Base-by-base conservation (phyloP, 2,113 vertebrate genomes). In the Sebastes schlegelii region DNA sequence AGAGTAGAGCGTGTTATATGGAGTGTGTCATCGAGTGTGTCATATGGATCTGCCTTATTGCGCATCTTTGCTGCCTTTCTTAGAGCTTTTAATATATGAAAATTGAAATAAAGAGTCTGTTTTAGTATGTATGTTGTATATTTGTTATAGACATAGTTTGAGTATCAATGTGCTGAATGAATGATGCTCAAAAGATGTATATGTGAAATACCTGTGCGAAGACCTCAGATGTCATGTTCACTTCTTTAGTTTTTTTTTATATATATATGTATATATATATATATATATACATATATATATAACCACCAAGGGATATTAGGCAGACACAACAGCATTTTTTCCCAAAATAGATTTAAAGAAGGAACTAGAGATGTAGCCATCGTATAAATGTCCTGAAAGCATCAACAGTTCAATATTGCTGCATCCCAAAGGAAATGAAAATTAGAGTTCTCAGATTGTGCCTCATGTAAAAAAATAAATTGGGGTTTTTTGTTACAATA, bases 21-120 rank as follows among this genome's bases (percentile, higher is more conserved):
- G 80, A 82, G 83, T 85, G 83, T 82, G 82, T 86, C 86, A 80
- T 57, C 43, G 74, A 84, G 74, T 83, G 82, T 92, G 92, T 92
- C 91, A 90, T 91, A 92, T 88, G 90, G 92, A 93, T 93, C 93
- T 94, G 94, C 94, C 94, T 95, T 95, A 95, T 91, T 89, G 86
- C 88, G 87, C 91, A 93, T 95, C 90, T 94, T 89, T 90, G 94
- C 93, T 94, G 94, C 94, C 94, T 95, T 95, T 94, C 86, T 90
- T 91, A 93, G 90, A 95, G 92, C 93, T 93, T 94, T 93, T 92
- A 92, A 94, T 92, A 93, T 93, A 91, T 90, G 74, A 86, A 87
- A 83, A 90, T 82, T 87, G 54, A 91, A 92, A 91, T 89, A 86
- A 84, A 90, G 78, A 83, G 79, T 93, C 86, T 80, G 88, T 93